Conservation (phyloP, 2,888 invertebrate species). For the Myathropa florea region DNA sequence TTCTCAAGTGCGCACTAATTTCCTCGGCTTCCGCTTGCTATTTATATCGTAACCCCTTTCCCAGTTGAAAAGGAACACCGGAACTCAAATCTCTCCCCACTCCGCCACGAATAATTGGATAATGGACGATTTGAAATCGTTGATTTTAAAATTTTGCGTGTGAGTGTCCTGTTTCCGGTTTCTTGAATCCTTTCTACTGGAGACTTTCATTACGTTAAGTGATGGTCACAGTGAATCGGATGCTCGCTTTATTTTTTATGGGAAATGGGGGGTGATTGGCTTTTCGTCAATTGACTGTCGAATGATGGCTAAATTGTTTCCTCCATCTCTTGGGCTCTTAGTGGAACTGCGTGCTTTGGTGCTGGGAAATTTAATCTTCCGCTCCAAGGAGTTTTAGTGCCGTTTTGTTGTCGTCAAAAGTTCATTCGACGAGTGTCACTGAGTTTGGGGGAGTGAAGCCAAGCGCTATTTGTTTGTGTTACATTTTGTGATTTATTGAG, state of each 20-base stretch:
- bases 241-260: conserved; percentile 33
- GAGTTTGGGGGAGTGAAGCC: background rate
- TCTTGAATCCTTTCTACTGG: conserved; percentile 40
- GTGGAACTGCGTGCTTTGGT: too few species aligned
- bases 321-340: conserved; percentile 9
- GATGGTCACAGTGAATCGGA: conserved; percentile 35
- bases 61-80: background rate
- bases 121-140: conserved; percentile 67
- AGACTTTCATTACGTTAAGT: conserved; percentile 66
- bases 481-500: conserved; percentile 54
- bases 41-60: conserved; percentile 36
- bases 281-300: conserved; percentile 58
- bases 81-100: conserved; percentile 22
- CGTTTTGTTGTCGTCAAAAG: conserved; percentile 43
- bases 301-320: conserved; percentile 38
- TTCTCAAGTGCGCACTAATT: conserved; percentile 70
- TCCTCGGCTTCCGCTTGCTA: conserved; percentile 62
- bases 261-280: conserved; percentile 46
- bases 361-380: conserved; percentile 66
- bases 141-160: conserved; percentile 70
- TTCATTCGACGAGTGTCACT: background rate
- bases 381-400: conserved; percentile 61
- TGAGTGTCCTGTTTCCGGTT: conserved; percentile 58
- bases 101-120: conserved; percentile 52
- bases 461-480: conserved; percentile 30